phyloP scores from a whole-genome alignment of 2,113 vertebrate genomes.

The Lontra canadensis region DNA sequence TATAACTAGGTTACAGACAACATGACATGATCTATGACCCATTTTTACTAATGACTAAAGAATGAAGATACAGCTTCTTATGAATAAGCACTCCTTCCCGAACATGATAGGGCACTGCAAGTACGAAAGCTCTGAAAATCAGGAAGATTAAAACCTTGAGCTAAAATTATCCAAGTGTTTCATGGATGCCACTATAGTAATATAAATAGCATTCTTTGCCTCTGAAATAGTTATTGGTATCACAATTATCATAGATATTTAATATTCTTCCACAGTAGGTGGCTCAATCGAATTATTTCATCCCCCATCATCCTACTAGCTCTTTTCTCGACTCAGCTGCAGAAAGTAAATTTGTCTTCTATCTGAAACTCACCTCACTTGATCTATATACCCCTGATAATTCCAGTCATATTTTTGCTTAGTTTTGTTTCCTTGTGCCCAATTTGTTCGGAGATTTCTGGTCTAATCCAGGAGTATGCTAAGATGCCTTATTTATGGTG shows the following conservation, averaged over 20 bases:
- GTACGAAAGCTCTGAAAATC: slow-evolving; percentile 62
- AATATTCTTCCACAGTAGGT: slow-evolving; percentile 49
- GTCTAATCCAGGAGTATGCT: not conserved
- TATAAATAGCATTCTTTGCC: not conserved
- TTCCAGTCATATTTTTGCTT: slow-evolving; percentile 9
- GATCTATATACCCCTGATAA: not conserved
- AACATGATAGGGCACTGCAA: not conserved
- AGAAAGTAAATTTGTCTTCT: slow-evolving; percentile 46
- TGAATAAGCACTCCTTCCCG: slow-evolving; percentile 69
- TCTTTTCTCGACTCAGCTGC: not conserved
- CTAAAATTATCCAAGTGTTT: slow-evolving; percentile 66
- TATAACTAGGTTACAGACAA: slow-evolving; percentile 83
- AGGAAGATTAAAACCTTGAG: not conserved
- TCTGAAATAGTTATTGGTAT: slow-evolving; percentile 45
- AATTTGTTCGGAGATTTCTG: not conserved
- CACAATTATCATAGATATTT: slow-evolving; percentile 57
- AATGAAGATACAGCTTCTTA: slow-evolving; percentile 64
- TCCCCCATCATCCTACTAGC: not conserved
- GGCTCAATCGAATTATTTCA: slow-evolving; percentile 25
- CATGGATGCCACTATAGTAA: slow-evolving; percentile 47
- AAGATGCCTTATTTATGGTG: not conserved
- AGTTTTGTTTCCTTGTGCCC: slow-evolving; percentile 22
- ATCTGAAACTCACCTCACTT: not conserved
- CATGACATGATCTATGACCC: slow-evolving; percentile 81
- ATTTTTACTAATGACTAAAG: slow-evolving; percentile 82